Evolutionary conservation across 2,113 vertebrate species (phyloP).

Genomic region (Anoplopoma fimbria): DNA sequence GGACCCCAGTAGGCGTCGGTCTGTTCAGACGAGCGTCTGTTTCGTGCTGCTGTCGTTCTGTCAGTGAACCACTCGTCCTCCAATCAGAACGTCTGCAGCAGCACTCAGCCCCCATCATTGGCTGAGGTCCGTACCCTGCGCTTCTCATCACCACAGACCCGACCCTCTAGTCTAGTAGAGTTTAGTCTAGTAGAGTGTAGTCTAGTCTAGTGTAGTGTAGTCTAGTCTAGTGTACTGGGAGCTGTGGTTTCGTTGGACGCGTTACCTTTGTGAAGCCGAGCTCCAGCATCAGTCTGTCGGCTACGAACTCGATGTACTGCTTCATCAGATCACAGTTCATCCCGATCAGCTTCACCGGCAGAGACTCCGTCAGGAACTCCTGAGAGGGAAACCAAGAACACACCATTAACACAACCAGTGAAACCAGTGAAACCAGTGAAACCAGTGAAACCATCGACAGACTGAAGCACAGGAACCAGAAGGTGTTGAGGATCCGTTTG

Average conservation of each 20-base stretch:
- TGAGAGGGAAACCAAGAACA: slow-evolving; percentile 53
- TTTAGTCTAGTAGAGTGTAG: too few species aligned
- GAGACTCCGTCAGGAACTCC: slow-evolving; percentile 94
- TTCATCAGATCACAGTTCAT: slow-evolving; percentile 97
- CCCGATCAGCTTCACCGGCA: slow-evolving; percentile 96
- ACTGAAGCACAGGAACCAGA: not conserved
- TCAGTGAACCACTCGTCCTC: slow-evolving; percentile 71
- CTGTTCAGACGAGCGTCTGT: slow-evolving; percentile 68
- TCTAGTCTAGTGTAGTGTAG: too few species aligned
- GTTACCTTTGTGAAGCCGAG: slow-evolving; percentile 93
- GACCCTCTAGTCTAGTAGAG: too few species aligned
- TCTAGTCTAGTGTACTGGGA: not conserved
- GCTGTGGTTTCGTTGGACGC: not conserved
- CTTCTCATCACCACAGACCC: slow-evolving; percentile 77
- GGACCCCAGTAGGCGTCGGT: too few species aligned
- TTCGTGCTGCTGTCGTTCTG: slow-evolving; percentile 53
- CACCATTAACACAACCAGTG: not conserved
- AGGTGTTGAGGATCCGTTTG: too few species aligned
- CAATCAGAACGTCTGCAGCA: slow-evolving; percentile 46
- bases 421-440: not conserved
- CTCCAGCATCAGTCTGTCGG: slow-evolving; percentile 93
- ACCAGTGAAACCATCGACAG: too few species aligned
- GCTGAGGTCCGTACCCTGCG: slow-evolving; percentile 87
- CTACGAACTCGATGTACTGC: slow-evolving; percentile 96
- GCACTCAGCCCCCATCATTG: slow-evolving; percentile 84